Base-by-base conservation (phyloP, 1,140 invertebrate genomes). In the Macrosteles quadrilineatus region DNA sequence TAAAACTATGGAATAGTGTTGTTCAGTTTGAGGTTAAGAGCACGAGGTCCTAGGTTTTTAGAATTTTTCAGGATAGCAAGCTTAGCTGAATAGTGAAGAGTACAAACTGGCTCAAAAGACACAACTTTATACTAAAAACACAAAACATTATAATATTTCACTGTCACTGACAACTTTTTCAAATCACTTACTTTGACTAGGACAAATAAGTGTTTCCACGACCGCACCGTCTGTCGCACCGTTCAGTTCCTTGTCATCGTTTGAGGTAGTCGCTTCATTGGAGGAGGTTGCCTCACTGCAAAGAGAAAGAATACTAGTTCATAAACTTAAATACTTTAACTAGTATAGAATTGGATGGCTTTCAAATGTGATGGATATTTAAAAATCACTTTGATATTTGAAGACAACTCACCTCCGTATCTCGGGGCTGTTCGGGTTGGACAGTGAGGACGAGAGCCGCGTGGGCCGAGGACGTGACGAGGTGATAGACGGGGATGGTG, bases 401-500 rank as follows among this genome's bases (percentile, higher is more conserved):
- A n/a, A n/a, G n/a, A n/a, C n/a, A n/a, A 59, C 55, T 27, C 6
- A 59, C 55, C 55, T 59, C 55, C 27, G 2, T 14, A 59, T 59
- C 55, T 59, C 55, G 4, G 55, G 55, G 25, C 23, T 59, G 55
- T 14, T 14, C 4, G 55, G 55, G 25, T 14, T 59, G 17, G 47
- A 29, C 55, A 27, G 23, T 6, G 47, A 50, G n/a, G 21, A 50
- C 6, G 32, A 36, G 32, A 36, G 32, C 4, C 32, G 32, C 4
- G 32, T 6, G 4, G 32, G 32, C 4, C 32, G 32, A 36, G 4
- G 4, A 14, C 32, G 32, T 6, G 32, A 36, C 4, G 32, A 36
- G 32, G 32, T 36, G 32, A 36, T 4, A 6, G 62, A 57, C 14
- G 62, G 69, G 50, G 25, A 66, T 4, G 69, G 69, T 17, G 69